Evolutionary conservation across 2,888 invertebrate genomes (phyloP).

Genomic region (Micoletzkya japonica): DNA sequence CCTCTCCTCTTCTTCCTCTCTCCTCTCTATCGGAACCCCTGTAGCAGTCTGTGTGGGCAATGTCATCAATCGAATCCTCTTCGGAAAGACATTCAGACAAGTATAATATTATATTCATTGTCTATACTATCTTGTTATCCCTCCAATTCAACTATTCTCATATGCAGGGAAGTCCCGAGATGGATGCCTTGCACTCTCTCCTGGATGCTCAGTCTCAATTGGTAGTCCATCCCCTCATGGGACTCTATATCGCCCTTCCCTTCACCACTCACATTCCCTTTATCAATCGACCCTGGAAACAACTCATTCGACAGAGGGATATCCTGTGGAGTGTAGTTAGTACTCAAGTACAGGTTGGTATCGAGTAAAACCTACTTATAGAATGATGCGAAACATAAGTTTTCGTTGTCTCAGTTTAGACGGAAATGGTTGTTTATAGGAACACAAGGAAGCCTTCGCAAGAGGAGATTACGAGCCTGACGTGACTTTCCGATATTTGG

Average conservation of each 20-base stretch:
- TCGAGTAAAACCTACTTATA: background rate
- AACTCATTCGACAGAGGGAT: conserved; percentile 47
- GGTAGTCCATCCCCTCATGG: conserved; percentile 55
- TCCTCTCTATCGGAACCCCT: conserved; percentile 34
- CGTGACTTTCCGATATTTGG: conserved; percentile 59
- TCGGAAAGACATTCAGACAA: conserved; percentile 53
- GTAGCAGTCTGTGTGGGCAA: conserved; percentile 60
- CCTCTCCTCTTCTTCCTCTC: conserved; percentile 12
- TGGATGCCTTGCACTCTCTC: conserved; percentile 52
- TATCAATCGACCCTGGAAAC: conserved; percentile 53
- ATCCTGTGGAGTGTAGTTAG: conserved; percentile 50
- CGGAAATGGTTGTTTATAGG: conserved; percentile 29
- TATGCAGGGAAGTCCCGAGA: conserved; percentile 46
- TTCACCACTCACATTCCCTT: conserved; percentile 51
- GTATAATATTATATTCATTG: too few relatives aligned
- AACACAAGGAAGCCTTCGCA: conserved; percentile 38
- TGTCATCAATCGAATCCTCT: conserved; percentile 61
- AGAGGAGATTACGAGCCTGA: conserved; percentile 42
- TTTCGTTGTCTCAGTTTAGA: background rate
- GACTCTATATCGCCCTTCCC: conserved; percentile 55
- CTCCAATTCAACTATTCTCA: background rate
- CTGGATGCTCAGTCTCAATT: conserved; percentile 54
- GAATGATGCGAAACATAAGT: background rate
- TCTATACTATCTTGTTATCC: background rate
- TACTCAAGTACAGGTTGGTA: conserved; percentile 46